Evolutionary conservation across 2,797 vertebrate species (phyloP).

Genomic region (Coregonus suidteri): DNA sequence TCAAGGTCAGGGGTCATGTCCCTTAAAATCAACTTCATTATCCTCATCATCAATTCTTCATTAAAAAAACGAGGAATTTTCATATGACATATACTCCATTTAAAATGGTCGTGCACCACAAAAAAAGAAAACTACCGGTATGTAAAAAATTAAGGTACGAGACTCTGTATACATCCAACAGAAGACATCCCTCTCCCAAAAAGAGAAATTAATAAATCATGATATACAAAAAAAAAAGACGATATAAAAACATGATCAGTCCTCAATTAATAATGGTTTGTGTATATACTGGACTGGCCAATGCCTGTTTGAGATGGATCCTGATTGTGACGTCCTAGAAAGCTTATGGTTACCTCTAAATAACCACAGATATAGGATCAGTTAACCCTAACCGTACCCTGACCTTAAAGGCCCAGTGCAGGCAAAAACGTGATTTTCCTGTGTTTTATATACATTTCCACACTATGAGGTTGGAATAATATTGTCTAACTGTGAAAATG

Average conservation of each 20-base stretch:
- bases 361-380: not conserved
- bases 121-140: conserved; percentile 38
- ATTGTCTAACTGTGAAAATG: no score
- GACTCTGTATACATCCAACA: conserved; percentile 50
- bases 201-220: conserved; percentile 46
- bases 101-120: conserved; percentile 70
- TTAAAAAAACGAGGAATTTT: conserved; percentile 57
- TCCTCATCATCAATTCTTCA: conserved; percentile 58
- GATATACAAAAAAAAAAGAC: conserved; percentile 61
- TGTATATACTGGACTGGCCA: conserved; percentile 55
- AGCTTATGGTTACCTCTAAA: conserved; percentile 1
- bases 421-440: not conserved
- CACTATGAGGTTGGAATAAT: no score
- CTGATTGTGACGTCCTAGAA: conserved; percentile 59
- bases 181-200: conserved; percentile 60
- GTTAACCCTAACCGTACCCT: not conserved
- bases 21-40: conserved; percentile 55
- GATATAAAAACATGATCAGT: conserved; percentile 64
- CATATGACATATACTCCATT: conserved; percentile 64
- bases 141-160: conserved; percentile 6
- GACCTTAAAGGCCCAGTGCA: no score
- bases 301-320: conserved; percentile 62
- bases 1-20: conserved; percentile 56
- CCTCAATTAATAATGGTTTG: conserved; percentile 49
- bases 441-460: not conserved